Base-by-base conservation (phyloP, 2,113 vertebrate genomes). In the Ciconia stormi region DNA sequence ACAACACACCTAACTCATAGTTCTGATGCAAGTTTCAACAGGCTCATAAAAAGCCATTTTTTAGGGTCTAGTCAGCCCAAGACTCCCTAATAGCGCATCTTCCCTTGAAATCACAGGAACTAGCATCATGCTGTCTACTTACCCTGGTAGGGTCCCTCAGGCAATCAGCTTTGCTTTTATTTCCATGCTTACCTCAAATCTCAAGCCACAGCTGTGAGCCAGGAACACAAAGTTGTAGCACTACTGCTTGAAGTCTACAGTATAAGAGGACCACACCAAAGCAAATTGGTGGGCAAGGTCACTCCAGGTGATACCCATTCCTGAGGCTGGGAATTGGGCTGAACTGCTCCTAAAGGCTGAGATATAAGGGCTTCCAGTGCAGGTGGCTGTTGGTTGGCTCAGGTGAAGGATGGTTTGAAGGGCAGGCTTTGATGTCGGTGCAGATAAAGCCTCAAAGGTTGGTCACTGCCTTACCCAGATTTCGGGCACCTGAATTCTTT, bases 121-220 rank as follows among this genome's bases (percentile, higher is more conserved):
- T 1, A n/a, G 1, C 29, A 74, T 3, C 15, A 30, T 1, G 0
- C 7, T 56, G 2, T 32, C 21, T 13, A 2, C 8, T 82, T 59
- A 9, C n/a, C 13, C 19, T 6, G 1, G 4, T 3, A 58, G 3
- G 2, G 29, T 0, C 7, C 16, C 34, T 16, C 3, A 53, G 5
- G 7, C 2, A 4, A 63, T 26, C 50, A 87, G 44, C 67, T n/a
- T 59, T 53, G 34, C 30, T 87, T 93, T 87, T 53, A 69, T 69
- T 80, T 59, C 46, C 38, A 18, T 13, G 7, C 29, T 70, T 26
- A 69, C 55, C 49, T 59, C 7, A 1, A 36, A 1, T 40, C 29
- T 79, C 16, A 52, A 44, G 62, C 25, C 38, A 82, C 44, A 86
- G 46, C 55, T 85, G 49, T 55, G 59, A 82, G 53, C 26, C 47